phyloP scores from a whole-genome alignment of 2,888 invertebrate genomes.

The Altica lythri region DNA sequence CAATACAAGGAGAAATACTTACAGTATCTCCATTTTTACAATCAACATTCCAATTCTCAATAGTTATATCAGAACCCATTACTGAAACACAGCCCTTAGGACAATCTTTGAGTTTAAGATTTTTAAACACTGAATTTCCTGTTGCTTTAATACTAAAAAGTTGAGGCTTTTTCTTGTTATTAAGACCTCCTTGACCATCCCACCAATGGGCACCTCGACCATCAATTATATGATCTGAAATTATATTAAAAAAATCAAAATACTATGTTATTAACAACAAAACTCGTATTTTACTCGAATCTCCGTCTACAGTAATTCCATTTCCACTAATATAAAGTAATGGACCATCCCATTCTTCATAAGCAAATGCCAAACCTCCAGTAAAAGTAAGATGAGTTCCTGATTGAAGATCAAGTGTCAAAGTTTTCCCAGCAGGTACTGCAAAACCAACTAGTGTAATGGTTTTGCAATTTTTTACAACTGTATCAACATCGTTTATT shows the following conservation, averaged over 20 bases:
- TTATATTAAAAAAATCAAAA: no score
- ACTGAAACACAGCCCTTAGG: constrained; percentile 20
- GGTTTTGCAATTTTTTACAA: constrained; percentile 30
- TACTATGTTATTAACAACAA: no score
- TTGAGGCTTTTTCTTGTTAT: constrained; percentile 20
- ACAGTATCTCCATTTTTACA: constrained; percentile 13
- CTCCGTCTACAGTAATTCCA: constrained; percentile 30
- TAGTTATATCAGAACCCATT: neutral
- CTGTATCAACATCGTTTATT: constrained; percentile 10
- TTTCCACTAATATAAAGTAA: constrained; percentile 33
- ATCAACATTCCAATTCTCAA: constrained; percentile 19
- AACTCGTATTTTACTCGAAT: constrained; percentile 17
- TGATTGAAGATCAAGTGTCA: constrained; percentile 28
- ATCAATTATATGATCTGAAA: constrained; percentile 17
- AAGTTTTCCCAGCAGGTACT: constrained; percentile 31
- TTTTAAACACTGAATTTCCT: constrained; percentile 17
- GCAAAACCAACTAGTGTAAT: constrained; percentile 31
- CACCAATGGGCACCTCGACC: constrained; percentile 22
- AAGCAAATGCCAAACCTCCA: constrained; percentile 30
- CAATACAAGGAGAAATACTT: neutral
- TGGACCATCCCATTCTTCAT: constrained; percentile 31
- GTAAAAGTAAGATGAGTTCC: constrained; percentile 30
- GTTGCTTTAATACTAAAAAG: constrained; percentile 17
- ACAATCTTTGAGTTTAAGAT: constrained; percentile 23
- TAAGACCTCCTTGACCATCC: constrained; percentile 23